A percentile compares a stretch with the other conserved stretches of the same genome.
Evolutionary conservation across 53 echinoderm and acorn worm genomes (phyloP).

Genomic region (Mesocentrotus franciscanus): DNA sequence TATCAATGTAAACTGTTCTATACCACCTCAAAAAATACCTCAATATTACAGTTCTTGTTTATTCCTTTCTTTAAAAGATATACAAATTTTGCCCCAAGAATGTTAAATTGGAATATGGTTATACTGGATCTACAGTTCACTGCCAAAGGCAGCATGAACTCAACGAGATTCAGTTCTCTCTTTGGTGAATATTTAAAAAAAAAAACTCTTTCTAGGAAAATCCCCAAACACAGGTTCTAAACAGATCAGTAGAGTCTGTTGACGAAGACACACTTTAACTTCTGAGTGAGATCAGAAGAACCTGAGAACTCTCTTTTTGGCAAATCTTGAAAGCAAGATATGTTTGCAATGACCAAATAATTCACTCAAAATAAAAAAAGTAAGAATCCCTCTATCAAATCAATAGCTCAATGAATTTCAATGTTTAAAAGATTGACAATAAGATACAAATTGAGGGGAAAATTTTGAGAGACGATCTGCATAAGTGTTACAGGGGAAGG

Average conservation of each 20-base stretch:
- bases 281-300: too few species aligned
- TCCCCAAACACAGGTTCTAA: too few species aligned
- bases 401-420: neutral
- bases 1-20: neutral
- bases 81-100: neutral
- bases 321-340: neutral
- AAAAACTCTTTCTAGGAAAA: too few species aligned
- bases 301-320: neutral
- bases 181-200: neutral
- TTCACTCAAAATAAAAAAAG: neutral
- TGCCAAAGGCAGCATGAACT: too few species aligned
- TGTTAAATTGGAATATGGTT: too few species aligned
- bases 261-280: too few species aligned
- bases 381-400: neutral
- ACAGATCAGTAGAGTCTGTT: too few species aligned
- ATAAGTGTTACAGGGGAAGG: neutral
- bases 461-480: neutral
- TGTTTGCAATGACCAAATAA: neutral
- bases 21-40: neutral
- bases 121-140: too few species aligned
- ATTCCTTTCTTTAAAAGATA: neutral
- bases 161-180: neutral
- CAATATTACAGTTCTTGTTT: neutral
- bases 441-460: neutral
- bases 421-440: neutral